A percentile compares a stretch with the other conserved stretches of the same genome.
Evolutionary conservation across 2,797 vertebrate genomes (phyloP).

Genomic region (Neostethus bicornis): DNA sequence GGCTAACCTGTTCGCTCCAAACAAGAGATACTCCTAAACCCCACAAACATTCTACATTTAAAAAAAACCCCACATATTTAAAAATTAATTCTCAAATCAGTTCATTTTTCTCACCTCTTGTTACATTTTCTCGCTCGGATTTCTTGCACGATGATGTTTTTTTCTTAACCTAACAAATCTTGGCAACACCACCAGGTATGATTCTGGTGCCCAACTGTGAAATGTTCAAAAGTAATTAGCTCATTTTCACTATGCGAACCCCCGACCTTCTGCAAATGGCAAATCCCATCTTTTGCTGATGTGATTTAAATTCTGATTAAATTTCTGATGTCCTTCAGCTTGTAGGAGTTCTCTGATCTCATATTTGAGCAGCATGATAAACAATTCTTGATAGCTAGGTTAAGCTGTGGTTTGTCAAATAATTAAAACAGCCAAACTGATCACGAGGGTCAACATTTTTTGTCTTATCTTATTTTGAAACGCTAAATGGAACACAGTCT

Average conservation of each 20-base stretch:
- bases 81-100: conserved; percentile 65
- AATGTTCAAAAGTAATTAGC: conserved; percentile 68
- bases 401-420: conserved; percentile 24
- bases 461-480: conserved; percentile 44
- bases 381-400: conserved; percentile 19
- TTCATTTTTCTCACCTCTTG: conserved; percentile 55
- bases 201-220: conserved; percentile 60
- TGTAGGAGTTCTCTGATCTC: conserved; percentile 35
- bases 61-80: conserved; percentile 25
- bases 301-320: conserved; percentile 82
- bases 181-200: conserved; percentile 41
- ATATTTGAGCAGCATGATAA: conserved; percentile 29
- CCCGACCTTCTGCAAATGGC: conserved; percentile 27
- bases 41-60: conserved; percentile 39
- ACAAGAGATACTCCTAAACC: conserved; percentile 17
- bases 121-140: conserved; percentile 61
- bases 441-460: conserved; percentile 36
- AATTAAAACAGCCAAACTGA: conserved; percentile 42
- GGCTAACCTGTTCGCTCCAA: conserved; percentile 39
- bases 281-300: conserved; percentile 75
- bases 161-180: conserved; percentile 69
- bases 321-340: conserved; percentile 79
- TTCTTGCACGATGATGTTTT: conserved; percentile 66
- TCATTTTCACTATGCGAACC: conserved; percentile 65
- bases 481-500: conserved; percentile 34